These are phyloP conservation scores for Calameuta pallipes DNA, from an alignment of 2,888 invertebrate species.

Conservation along the genomic window DNA sequence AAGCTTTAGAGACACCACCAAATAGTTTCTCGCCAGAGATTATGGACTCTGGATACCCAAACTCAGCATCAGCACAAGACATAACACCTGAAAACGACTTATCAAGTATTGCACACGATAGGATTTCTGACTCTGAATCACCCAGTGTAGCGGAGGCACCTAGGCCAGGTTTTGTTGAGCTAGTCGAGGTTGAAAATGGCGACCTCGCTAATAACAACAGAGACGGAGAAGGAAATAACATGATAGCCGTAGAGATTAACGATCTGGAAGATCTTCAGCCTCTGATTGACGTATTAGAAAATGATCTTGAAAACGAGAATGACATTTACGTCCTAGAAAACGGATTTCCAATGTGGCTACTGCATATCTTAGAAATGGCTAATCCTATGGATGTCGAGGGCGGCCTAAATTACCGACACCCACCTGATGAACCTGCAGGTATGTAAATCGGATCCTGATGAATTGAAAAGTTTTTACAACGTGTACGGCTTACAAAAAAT, in stretches of 20 bases:
- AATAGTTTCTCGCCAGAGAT: conserved; percentile 56
- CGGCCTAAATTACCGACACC: background rate
- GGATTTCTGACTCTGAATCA: conserved; percentile 37
- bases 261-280: conserved; percentile 51
- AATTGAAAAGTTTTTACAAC: background rate
- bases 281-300: conserved; percentile 49
- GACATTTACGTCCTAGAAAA: conserved; percentile 55
- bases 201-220: conserved; percentile 70
- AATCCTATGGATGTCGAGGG: conserved; percentile 32
- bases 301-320: conserved; percentile 58
- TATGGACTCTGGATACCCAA: conserved; percentile 60
- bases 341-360: conserved; percentile 53
- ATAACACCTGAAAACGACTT: conserved; percentile 53
- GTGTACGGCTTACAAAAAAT: background rate
- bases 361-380: conserved; percentile 50
- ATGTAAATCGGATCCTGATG: background rate
- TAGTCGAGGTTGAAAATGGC: conserved; percentile 66
- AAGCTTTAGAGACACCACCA: conserved; percentile 41
- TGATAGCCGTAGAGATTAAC: conserved; percentile 52
- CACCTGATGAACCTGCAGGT: background rate
- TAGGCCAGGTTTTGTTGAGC: conserved; percentile 33
- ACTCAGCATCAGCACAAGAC: conserved; percentile 54
- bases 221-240: conserved; percentile 68
- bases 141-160: conserved; percentile 48
- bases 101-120: conserved; percentile 52